A percentile compares a stretch with the other conserved stretches of the same genome.
phyloP scores from a whole-genome alignment of 2,888 invertebrate species.

The Theretra japonica region DNA sequence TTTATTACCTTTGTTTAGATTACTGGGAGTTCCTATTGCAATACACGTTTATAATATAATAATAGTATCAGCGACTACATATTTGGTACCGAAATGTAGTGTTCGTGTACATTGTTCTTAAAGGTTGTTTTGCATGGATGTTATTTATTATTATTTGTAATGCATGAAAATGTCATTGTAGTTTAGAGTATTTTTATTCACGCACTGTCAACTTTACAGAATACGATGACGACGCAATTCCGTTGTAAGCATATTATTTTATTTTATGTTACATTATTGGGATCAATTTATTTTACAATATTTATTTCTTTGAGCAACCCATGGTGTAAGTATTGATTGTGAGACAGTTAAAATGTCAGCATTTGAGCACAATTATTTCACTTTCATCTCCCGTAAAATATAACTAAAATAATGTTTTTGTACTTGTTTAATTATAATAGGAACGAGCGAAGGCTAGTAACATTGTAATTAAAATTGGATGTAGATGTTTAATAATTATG shows the following conservation, averaged over 20 bases:
- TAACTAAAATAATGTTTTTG: too few relatives aligned
- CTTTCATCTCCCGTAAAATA: too few relatives aligned
- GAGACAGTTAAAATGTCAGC: too few relatives aligned
- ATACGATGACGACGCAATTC: not conserved
- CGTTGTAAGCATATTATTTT: not conserved
- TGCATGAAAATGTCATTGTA: constrained; percentile 19
- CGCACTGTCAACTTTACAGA: not conserved
- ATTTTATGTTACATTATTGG: not conserved
- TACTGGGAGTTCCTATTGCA: not conserved
- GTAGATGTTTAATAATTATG: too few relatives aligned
- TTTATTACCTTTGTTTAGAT: not conserved
- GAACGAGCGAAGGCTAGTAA: too few relatives aligned
- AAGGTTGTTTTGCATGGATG: constrained; percentile 24
- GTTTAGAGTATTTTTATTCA: constrained; percentile 4
- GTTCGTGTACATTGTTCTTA: not conserved
- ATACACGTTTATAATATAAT: not conserved
- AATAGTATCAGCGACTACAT: not conserved
- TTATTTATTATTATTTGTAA: constrained; percentile 15
- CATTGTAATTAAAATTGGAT: too few relatives aligned
- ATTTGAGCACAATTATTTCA: too few relatives aligned
- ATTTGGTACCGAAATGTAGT: not conserved
- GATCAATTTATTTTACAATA: not conserved
- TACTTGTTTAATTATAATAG: too few relatives aligned
- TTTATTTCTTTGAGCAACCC: too few relatives aligned
- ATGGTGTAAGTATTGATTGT: too few relatives aligned